These are phyloP conservation scores for Euleptes europaea DNA, from an alignment of 2,113 vertebrate species.

Conservation along the genomic window DNA sequence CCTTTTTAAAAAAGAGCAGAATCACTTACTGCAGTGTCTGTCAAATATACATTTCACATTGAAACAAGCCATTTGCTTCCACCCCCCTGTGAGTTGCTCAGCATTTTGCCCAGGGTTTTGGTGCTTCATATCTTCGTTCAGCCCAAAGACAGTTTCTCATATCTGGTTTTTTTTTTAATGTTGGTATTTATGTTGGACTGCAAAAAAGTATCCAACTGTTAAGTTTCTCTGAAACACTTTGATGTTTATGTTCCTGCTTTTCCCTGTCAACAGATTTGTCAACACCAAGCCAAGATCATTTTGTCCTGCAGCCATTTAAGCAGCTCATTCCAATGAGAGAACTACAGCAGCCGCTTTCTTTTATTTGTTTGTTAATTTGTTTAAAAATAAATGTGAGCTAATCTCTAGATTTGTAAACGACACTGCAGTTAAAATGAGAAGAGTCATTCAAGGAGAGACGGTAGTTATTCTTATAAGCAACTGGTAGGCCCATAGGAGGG, in stretches of 20 bases:
- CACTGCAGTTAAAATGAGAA: slow-evolving; percentile 21
- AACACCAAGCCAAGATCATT: slow-evolving; percentile 27
- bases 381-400: slow-evolving; percentile 40
- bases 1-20: slow-evolving; percentile 27
- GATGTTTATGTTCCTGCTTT: slow-evolving; percentile 49
- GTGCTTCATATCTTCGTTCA: slow-evolving; percentile 25
- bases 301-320: slow-evolving; percentile 44
- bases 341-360: slow-evolving; percentile 33
- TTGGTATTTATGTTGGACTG: slow-evolving; percentile 64
- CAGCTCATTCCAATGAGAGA: slow-evolving; percentile 39
- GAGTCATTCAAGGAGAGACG: slow-evolving; percentile 32
- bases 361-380: slow-evolving; percentile 22
- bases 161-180: slow-evolving; percentile 50
- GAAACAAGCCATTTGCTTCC: slow-evolving; percentile 20
- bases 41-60: slow-evolving; percentile 19
- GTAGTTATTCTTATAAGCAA: not conserved
- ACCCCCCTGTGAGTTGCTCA: not conserved
- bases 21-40: slow-evolving; percentile 12
- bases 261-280: slow-evolving; percentile 52
- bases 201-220: slow-evolving; percentile 34
- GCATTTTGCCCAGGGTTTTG: not conserved
- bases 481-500: not conserved
- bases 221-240: slow-evolving; percentile 45
- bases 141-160: slow-evolving; percentile 46
- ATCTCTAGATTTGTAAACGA: slow-evolving; percentile 36